Conservation (phyloP, 2,113 vertebrate species). For the Castor canadensis region DNA sequence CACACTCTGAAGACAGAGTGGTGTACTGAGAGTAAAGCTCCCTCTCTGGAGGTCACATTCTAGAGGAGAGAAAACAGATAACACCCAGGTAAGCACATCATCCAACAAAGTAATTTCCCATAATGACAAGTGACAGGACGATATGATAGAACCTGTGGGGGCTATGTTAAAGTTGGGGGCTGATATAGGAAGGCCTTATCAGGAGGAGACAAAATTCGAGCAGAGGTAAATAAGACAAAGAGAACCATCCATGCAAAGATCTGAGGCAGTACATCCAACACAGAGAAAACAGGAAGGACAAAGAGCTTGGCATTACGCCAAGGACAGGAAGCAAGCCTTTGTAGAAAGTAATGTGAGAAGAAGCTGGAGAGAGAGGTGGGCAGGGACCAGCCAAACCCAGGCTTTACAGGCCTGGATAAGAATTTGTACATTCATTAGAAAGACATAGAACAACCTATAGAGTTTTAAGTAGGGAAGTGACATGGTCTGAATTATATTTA, state of each 20-base stretch:
- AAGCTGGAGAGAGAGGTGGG: not conserved
- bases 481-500: not conserved
- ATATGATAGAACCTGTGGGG: not conserved
- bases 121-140: not conserved
- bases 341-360: not conserved
- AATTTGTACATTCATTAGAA: not conserved
- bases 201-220: not conserved
- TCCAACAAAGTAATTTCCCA: not conserved
- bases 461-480: not conserved
- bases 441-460: not conserved
- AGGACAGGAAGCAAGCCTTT: not conserved
- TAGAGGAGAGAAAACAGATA: not conserved
- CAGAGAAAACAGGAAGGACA: not conserved
- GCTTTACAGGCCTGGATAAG: not conserved
- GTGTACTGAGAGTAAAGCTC: not conserved
- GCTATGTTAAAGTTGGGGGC: not conserved
- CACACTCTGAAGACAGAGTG: not conserved
- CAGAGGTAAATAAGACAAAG: not conserved
- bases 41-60: not conserved
- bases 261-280: not conserved
- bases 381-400: not conserved
- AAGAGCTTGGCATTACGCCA: not conserved
- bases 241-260: not conserved
- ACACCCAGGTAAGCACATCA: not conserved
- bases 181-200: not conserved